Evolutionary conservation across 2,797 vertebrate genomes (phyloP).

Genomic region (Notamacropus eugenii): DNA sequence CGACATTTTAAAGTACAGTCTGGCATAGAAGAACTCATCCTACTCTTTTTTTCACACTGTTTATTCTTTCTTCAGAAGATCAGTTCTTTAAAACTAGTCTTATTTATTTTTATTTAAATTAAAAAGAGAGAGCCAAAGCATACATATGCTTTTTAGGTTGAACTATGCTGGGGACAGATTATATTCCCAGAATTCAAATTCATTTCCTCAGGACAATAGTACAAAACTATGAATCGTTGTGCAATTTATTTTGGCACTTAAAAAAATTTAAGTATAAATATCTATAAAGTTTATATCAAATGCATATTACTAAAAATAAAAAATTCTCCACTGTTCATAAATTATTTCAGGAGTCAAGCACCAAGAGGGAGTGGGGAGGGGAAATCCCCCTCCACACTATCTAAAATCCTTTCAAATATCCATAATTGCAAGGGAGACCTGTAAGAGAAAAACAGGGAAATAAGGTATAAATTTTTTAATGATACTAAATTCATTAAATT

Average conservation of each 20-base stretch:
- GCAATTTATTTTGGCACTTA: constrained; percentile 85
- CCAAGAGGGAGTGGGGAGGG: constrained; percentile 87
- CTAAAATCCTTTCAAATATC: constrained; percentile 89
- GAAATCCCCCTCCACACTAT: constrained; percentile 90
- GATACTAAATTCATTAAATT: background rate
- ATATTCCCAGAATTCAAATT: constrained; percentile 76
- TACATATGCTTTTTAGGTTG: constrained; percentile 69
- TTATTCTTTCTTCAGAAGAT: constrained; percentile 73
- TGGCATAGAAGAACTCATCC: constrained; percentile 91
- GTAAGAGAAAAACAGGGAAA: constrained; percentile 70
- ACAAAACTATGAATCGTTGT: constrained; percentile 81
- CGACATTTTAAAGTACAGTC: constrained; percentile 96
- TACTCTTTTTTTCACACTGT: constrained; percentile 77
- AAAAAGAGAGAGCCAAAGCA: constrained; percentile 74
- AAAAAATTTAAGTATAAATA: constrained; percentile 86
- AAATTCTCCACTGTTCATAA: constrained; percentile 83
- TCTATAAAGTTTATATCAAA: constrained; percentile 79
- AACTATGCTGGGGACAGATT: constrained; percentile 73
- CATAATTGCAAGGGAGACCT: constrained; percentile 97
- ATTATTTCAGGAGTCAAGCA: constrained; percentile 86
- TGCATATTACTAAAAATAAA: constrained; percentile 75
- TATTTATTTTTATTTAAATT: background rate
- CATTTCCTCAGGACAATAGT: constrained; percentile 75
- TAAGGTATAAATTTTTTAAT: constrained; percentile 17
- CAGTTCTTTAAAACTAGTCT: constrained; percentile 55